These are phyloP conservation scores for Pristis pectinata DNA, from an alignment of 2,797 vertebrate genomes.

Conservation along the genomic window DNA sequence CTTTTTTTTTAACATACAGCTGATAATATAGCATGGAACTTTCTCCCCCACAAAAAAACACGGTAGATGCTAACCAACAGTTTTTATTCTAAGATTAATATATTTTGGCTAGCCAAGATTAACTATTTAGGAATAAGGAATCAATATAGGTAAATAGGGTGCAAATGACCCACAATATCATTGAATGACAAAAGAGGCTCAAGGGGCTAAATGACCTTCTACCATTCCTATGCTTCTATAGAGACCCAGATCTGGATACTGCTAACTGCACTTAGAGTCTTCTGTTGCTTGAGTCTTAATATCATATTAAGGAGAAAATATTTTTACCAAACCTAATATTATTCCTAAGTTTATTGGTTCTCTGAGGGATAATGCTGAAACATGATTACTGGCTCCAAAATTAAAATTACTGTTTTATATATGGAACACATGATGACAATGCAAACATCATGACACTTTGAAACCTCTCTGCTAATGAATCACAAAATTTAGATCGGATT, in stretches of 20 bases:
- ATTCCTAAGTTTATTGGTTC: background rate
- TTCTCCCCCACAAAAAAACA: no score
- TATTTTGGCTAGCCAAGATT: no score
- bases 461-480: background rate
- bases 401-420: background rate
- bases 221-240: background rate
- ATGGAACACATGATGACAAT: background rate
- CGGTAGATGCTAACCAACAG: no score
- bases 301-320: background rate
- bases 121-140: no score
- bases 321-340: background rate
- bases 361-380: background rate
- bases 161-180: background rate
- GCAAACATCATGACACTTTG: background rate
- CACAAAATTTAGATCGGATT: background rate
- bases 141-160: no score
- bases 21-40: no score
- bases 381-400: background rate
- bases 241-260: background rate
- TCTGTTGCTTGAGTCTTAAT: background rate
- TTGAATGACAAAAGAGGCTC: background rate
- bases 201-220: background rate
- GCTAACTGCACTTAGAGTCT: background rate
- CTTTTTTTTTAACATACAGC: no score
- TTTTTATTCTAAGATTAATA: no score